Conservation (phyloP, 35 echinoderm and acorn worm species). For the Ophiothrix spiculata region DNA sequence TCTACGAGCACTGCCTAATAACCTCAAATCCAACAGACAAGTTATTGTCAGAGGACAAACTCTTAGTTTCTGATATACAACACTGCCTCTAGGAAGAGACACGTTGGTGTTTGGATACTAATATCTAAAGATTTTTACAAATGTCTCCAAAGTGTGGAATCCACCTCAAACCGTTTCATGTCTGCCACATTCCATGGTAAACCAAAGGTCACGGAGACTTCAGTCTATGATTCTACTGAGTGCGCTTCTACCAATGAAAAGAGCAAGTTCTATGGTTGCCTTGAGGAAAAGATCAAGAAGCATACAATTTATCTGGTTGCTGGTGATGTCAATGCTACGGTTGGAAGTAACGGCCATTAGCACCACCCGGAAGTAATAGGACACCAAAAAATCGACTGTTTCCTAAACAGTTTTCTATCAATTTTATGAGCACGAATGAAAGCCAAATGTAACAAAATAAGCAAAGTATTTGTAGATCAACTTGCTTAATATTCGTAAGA, state of each 20-base stretch:
- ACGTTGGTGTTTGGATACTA: background rate
- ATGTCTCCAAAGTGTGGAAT: background rate
- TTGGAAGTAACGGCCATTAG: too few relatives aligned
- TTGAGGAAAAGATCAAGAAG: background rate
- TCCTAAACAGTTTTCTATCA: too few relatives aligned
- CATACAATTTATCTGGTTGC: background rate
- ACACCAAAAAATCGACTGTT: too few relatives aligned
- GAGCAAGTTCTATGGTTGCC: background rate
- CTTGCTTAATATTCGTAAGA: too few relatives aligned
- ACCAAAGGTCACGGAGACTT: background rate
- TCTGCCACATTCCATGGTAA: background rate
- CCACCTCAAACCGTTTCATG: background rate
- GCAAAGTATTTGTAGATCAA: too few relatives aligned
- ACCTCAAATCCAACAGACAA: background rate
- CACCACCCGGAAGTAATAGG: too few relatives aligned
- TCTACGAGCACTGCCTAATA: background rate
- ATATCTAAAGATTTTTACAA: background rate
- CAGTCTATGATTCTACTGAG: background rate
- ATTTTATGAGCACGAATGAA: too few relatives aligned
- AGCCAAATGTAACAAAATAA: too few relatives aligned
- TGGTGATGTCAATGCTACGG: background rate
- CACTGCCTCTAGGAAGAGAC: background rate
- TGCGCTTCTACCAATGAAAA: background rate
- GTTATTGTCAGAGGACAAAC: background rate
- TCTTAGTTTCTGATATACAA: background rate